Conservation (phyloP, 2,113 vertebrate species). For the Stigmatopora argus region DNA sequence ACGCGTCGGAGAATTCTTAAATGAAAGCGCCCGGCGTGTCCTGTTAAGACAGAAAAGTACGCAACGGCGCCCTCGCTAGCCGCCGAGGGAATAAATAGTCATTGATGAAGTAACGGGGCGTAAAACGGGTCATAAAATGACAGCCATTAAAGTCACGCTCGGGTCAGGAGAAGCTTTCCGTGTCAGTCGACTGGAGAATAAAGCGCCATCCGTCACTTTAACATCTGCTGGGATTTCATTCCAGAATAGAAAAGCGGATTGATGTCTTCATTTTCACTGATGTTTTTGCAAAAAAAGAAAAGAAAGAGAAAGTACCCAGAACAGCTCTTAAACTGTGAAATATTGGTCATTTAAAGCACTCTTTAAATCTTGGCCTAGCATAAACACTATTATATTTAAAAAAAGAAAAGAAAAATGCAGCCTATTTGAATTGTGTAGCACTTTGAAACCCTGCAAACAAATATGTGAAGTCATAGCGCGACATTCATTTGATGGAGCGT, state of each 20-base stretch:
- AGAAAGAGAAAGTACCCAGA: background rate
- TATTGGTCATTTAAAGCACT: background rate
- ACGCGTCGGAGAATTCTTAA: conserved; percentile 49
- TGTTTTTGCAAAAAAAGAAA: background rate
- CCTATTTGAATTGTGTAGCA: conserved; percentile 28
- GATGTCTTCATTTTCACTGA: conserved; percentile 5
- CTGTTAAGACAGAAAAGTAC: conserved; percentile 61
- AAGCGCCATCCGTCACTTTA: conserved; percentile 38
- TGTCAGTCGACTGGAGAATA: conserved; percentile 14
- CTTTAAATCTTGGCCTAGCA: background rate
- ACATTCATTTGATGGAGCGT: conserved; percentile 11
- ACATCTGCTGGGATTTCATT: conserved; percentile 28
- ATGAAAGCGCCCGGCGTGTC: conserved; percentile 61
- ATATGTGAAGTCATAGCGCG: conserved; percentile 9
- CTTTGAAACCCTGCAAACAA: conserved; percentile 40
- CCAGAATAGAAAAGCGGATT: conserved; percentile 10
- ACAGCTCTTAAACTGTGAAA: background rate
- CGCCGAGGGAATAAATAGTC: conserved; percentile 21
- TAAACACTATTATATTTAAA: no score
- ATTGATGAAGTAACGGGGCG: conserved; percentile 36
- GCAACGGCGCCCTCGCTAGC: conserved; percentile 33
- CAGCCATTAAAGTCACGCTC: conserved; percentile 21
- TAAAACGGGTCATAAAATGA: conserved; percentile 43
- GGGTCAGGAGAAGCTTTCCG: conserved; percentile 13
- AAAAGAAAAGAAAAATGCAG: background rate